phyloP scores from a whole-genome alignment of 2,888 invertebrate species.

The Eretmocerus hayati region DNA sequence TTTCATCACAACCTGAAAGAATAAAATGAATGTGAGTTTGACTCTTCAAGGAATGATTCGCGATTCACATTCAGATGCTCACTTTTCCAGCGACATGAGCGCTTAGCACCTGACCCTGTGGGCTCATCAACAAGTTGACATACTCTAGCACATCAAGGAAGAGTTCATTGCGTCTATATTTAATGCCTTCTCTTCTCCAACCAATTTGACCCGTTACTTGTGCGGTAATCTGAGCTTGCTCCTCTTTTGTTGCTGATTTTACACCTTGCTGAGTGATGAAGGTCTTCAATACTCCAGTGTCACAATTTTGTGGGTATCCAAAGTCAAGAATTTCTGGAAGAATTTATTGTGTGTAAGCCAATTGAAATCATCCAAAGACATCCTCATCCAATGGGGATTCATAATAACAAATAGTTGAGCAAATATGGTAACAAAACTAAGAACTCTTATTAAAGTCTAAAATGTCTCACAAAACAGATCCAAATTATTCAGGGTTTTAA shows the following conservation, averaged over 20 bases:
- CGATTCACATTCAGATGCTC: slow-evolving; percentile 3
- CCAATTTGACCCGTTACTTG: slow-evolving; percentile 97
- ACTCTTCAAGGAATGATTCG: not conserved
- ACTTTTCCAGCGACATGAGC: slow-evolving; percentile 97
- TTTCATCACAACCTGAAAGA: slow-evolving; percentile 85
- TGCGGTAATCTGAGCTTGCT: slow-evolving; percentile 98
- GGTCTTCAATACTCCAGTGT: slow-evolving; percentile 97
- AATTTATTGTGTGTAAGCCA: no score
- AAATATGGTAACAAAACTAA: no score
- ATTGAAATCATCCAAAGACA: no score
- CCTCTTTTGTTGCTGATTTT: slow-evolving; percentile 97
- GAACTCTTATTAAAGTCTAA: no score
- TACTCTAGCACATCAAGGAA: slow-evolving; percentile 98
- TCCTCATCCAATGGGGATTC: no score
- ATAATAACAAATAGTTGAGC: no score
- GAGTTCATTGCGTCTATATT: slow-evolving; percentile 95
- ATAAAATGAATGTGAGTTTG: slow-evolving; percentile 3
- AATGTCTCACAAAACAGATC: no score
- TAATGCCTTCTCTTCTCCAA: slow-evolving; percentile 98
- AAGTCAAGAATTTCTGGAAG: slow-evolving; percentile 93
- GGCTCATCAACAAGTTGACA: slow-evolving; percentile 98
- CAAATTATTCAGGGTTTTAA: no score
- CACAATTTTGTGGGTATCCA: slow-evolving; percentile 99
- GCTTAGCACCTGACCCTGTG: slow-evolving; percentile 96
- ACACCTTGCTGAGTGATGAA: slow-evolving; percentile 99